A percentile compares a stretch with the other conserved stretches of the same genome.
These are phyloP conservation scores for Heliconius melpomene DNA, from an alignment of 1,140 invertebrate genomes.

Conservation along the genomic window DNA sequence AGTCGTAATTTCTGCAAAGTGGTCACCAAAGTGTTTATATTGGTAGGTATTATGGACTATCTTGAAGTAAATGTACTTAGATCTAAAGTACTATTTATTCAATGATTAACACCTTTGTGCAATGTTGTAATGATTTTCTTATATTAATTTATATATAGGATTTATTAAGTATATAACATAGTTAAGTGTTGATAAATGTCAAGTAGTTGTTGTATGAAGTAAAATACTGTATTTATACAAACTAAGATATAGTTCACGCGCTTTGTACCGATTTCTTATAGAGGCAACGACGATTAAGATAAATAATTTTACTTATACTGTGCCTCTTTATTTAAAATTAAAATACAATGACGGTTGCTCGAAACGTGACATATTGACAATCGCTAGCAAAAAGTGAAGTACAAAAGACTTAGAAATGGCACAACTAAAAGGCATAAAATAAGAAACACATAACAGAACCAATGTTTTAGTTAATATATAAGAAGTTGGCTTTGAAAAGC, in stretches of 20 bases:
- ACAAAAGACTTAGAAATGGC: no score
- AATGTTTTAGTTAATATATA: no score
- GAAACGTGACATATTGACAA: background rate
- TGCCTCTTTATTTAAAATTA: background rate
- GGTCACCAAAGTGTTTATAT: background rate
- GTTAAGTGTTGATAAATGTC: slow-evolving; percentile 17
- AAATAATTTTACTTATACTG: background rate
- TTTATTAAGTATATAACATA: no score
- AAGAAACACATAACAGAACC: no score
- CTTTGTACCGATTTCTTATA: background rate
- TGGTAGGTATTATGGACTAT: background rate
- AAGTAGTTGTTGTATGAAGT: background rate
- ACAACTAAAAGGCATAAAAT: no score
- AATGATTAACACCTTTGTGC: slow-evolving; percentile 12
- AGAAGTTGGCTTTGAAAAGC: no score
- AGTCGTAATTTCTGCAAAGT: background rate
- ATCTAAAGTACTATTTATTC: slow-evolving; percentile 6
- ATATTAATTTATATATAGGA: slow-evolving; percentile 4
- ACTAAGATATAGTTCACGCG: background rate
- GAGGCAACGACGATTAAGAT: background rate
- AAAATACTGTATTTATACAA: background rate
- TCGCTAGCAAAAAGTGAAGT: no score
- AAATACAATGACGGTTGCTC: background rate
- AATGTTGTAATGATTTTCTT: slow-evolving; percentile 1
- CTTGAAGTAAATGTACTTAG: background rate